phyloP scores from a whole-genome alignment of 2,113 vertebrate species.

The Sylvia atricapilla region DNA sequence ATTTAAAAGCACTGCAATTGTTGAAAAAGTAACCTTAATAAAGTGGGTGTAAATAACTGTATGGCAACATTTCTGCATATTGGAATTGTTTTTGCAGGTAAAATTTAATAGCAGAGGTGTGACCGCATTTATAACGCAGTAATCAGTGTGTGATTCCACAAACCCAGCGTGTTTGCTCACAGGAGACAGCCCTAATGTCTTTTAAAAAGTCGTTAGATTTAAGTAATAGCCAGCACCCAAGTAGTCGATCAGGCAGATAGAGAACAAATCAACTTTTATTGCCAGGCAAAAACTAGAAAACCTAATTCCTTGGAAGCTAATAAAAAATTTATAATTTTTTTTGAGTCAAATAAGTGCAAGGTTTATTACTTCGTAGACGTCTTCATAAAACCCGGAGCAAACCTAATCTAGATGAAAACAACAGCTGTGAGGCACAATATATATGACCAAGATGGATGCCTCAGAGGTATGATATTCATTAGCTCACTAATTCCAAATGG shows the following conservation, averaged over 20 bases:
- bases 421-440: constrained; percentile 58
- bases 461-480: constrained; percentile 60
- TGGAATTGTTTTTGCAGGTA: constrained; percentile 37
- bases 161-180: not conserved
- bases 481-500: constrained; percentile 53
- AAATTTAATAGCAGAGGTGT: constrained; percentile 31
- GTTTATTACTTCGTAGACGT: constrained; percentile 38
- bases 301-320: constrained; percentile 57
- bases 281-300: constrained; percentile 45
- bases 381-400: constrained; percentile 53
- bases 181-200: constrained; percentile 14
- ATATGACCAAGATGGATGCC: constrained; percentile 66
- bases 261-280: constrained; percentile 66
- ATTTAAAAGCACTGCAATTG: not conserved
- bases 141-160: not conserved
- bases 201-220: constrained; percentile 52
- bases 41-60: constrained; percentile 18
- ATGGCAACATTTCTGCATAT: not conserved
- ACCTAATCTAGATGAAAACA: constrained; percentile 39
- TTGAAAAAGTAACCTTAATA: not conserved
- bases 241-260: not conserved
- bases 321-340: constrained; percentile 59
- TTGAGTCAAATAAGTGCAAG: constrained; percentile 17
- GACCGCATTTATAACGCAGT: not conserved
- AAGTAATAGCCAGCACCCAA: constrained; percentile 56